Evolutionary conservation across 2,888 invertebrate species (phyloP), one percentile per base, ranked within the genome.

Genomic region (Amphipyra tragopoginis): DNA sequence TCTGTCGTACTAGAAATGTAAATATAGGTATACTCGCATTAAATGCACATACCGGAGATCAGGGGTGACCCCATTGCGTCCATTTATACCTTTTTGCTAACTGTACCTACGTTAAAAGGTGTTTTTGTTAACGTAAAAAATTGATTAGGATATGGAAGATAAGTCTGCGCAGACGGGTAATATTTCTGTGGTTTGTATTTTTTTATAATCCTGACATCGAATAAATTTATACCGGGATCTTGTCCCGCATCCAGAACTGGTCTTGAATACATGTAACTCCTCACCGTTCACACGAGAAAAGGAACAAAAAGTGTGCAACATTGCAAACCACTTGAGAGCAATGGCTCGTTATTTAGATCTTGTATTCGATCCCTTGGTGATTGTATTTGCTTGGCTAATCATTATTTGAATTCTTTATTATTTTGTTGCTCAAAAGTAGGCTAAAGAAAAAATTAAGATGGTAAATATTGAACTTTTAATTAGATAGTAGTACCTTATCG

Each of bases 181-280:
- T 61, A 61, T 54, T 50, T 75, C 43, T 60, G 34, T 48, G 33
- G 40, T 50, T 64, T 53, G n/a, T 40, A 44, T 38, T 40, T 56
- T 64, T 64, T 72, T 56, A 60, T 51, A 33, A 64, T 53, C 36
- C 29, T 58, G 58, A 49, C 45, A 55, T 52, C 42, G 42, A 52
- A 66, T 63, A 52, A 60, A 69, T 69, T 75, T 65, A 71, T 61
- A 75, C 56, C 69, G 66, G 75, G 74, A 70, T 75, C 67, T 66
- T 65, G 72, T 60, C 70, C 75, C 52, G 73, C 61, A 73, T 69
- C 47, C 64, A 78, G 72, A 78, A 82, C 82, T 49, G 79, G 82
- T 82, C 70, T 75, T 73, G 52, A 34, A 58, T 36, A 50, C 44
- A 49, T 49, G 49, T 44, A 50, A 56, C 58, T 65, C 49, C 47